Conservation (phyloP, 2,888 invertebrate genomes). For the Sphinx pinastri region DNA sequence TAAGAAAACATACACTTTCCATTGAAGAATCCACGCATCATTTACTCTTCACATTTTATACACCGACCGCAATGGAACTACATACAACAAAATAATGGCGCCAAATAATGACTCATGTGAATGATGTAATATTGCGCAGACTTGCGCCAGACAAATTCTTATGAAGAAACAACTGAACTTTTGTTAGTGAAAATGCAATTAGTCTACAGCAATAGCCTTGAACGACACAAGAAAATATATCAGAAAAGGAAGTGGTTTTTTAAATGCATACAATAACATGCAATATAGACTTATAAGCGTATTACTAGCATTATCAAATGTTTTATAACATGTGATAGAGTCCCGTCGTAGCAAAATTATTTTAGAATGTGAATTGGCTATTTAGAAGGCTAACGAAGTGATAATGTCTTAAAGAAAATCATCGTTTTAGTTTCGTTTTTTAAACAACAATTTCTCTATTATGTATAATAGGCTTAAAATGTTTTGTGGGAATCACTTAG, state of each 20-base stretch:
- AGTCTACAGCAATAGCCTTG: slow-evolving; percentile 37
- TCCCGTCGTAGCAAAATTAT: no score
- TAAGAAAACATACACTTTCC: slow-evolving; percentile 53
- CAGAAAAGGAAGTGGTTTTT: slow-evolving; percentile 26
- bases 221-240: slow-evolving; percentile 28
- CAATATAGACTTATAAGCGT: no score
- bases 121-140: slow-evolving; percentile 73
- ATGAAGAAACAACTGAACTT: slow-evolving; percentile 54
- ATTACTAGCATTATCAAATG: no score
- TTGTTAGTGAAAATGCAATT: slow-evolving; percentile 48
- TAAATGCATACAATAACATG: not conserved
- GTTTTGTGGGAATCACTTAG: no score
- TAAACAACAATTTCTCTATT: no score
- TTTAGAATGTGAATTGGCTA: no score
- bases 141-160: slow-evolving; percentile 73
- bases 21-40: slow-evolving; percentile 52
- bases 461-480: no score
- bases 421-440: no score
- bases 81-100: slow-evolving; percentile 37
- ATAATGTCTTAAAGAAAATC: no score
- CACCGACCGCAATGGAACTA: slow-evolving; percentile 58
- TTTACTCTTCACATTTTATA: slow-evolving; percentile 43
- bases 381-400: no score
- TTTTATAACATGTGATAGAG: no score
- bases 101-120: slow-evolving; percentile 49